A percentile compares a stretch with the other conserved stretches of the same genome.
phyloP scores from a whole-genome alignment of 2,113 vertebrate species.

The Psittacara wagleri region DNA sequence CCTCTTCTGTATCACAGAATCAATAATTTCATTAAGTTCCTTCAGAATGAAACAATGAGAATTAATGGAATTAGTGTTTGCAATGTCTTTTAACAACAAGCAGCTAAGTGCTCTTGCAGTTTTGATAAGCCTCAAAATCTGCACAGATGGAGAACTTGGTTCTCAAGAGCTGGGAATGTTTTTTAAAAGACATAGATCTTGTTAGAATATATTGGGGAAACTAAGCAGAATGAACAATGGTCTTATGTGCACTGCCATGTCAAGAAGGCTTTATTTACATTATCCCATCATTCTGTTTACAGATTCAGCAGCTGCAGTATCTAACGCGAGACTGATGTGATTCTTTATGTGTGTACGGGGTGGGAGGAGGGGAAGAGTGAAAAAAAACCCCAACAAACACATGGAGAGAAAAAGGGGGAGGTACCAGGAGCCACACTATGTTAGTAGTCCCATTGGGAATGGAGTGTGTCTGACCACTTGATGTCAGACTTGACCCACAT shows the following conservation, averaged over 20 bases:
- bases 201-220: background rate
- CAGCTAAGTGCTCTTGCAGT: background rate
- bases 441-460: conserved; percentile 31
- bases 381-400: background rate
- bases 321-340: background rate
- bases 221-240: background rate
- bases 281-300: background rate
- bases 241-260: background rate
- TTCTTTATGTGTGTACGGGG: background rate
- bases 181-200: background rate
- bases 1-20: background rate
- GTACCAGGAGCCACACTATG: background rate
- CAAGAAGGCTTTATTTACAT: background rate
- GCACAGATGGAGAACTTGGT: background rate
- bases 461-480: conserved; percentile 55
- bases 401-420: background rate
- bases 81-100: background rate
- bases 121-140: background rate
- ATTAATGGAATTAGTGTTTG: background rate
- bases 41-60: background rate
- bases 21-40: background rate
- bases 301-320: background rate
- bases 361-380: background rate
- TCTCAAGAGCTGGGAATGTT: background rate
- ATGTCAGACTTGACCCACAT: conserved; percentile 68